phyloP scores from a whole-genome alignment of 35 echinoderm and acorn worm genomes.

The Chiridota heheva region DNA sequence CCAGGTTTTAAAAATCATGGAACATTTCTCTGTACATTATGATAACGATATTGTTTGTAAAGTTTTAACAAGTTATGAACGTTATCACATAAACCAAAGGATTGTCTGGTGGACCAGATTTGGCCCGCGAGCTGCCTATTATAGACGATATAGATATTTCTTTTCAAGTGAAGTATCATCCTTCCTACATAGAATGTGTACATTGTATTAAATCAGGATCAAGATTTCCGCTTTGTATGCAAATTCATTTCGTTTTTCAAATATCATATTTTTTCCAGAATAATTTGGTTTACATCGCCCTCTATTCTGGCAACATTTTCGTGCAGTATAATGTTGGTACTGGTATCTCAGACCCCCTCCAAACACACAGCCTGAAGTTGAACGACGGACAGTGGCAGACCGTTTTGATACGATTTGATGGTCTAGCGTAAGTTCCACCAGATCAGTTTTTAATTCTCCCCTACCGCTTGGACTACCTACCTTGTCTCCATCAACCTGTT shows the following conservation, averaged over 20 bases:
- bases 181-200: not conserved
- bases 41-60: too few species aligned
- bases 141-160: too few species aligned
- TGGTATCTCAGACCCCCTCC: conserved; percentile 78
- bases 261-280: conserved; percentile 73
- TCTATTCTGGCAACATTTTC: conserved; percentile 96
- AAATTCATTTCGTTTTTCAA: not conserved
- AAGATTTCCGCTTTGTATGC: too few species aligned
- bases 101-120: too few species aligned
- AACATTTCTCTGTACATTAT: too few species aligned
- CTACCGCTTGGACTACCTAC: too few species aligned
- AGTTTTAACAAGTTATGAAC: too few species aligned
- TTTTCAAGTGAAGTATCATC: not conserved
- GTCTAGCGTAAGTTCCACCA: conserved; percentile 63
- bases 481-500: too few species aligned
- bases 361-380: conserved; percentile 70
- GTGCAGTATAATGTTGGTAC: conserved; percentile 88
- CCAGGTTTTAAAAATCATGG: too few species aligned
- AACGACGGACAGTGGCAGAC: conserved; percentile 95
- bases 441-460: not conserved
- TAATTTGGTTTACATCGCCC: conserved; percentile 77
- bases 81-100: too few species aligned
- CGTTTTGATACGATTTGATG: conserved; percentile 77
- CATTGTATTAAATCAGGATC: too few species aligned
- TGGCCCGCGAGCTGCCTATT: too few species aligned